A percentile compares a stretch with the other conserved stretches of the same genome.
Conservation (phyloP, 2,888 invertebrate species). For the Aspidiotus rigidus region DNA sequence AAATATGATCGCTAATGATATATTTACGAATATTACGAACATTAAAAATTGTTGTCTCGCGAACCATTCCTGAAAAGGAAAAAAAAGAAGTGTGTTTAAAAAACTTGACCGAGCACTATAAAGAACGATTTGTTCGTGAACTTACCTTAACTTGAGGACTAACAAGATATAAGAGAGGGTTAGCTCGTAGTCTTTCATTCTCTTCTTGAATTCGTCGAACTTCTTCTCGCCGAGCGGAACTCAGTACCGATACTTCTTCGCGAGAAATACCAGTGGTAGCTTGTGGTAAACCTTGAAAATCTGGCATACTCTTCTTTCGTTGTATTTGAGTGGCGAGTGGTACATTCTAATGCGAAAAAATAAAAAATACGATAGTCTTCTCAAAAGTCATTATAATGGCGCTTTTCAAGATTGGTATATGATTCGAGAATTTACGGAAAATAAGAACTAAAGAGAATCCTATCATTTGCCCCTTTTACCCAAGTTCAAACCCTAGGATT, state of each 20-base stretch:
- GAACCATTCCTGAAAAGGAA: conserved; percentile 78
- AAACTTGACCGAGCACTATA: background rate
- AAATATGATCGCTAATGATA: conserved; percentile 89
- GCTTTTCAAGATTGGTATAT: too few relatives aligned
- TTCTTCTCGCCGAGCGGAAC: conserved; percentile 89
- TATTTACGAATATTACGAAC: conserved; percentile 86
- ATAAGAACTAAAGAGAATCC: too few relatives aligned
- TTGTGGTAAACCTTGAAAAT: conserved; percentile 75
- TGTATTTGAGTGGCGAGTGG: conserved; percentile 70
- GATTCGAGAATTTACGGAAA: too few relatives aligned
- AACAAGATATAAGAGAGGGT: conserved; percentile 89
- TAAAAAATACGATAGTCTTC: too few relatives aligned
- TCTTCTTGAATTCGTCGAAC: conserved; percentile 83
- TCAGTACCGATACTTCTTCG: conserved; percentile 89
- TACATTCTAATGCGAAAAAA: conserved; percentile 49
- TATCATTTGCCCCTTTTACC: too few relatives aligned
- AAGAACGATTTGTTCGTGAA: background rate
- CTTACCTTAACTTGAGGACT: conserved; percentile 92
- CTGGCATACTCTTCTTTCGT: conserved; percentile 93
- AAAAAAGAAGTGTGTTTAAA: background rate
- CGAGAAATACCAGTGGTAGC: conserved; percentile 72
- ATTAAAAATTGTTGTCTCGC: conserved; percentile 90
- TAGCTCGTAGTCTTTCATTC: conserved; percentile 82
- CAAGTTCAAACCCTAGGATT: too few relatives aligned
- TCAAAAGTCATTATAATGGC: too few relatives aligned